Evolutionary conservation across 2,888 invertebrate genomes (phyloP), one percentile per base, ranked within the genome.

Genomic region (Chaitophorus viminalis): DNA sequence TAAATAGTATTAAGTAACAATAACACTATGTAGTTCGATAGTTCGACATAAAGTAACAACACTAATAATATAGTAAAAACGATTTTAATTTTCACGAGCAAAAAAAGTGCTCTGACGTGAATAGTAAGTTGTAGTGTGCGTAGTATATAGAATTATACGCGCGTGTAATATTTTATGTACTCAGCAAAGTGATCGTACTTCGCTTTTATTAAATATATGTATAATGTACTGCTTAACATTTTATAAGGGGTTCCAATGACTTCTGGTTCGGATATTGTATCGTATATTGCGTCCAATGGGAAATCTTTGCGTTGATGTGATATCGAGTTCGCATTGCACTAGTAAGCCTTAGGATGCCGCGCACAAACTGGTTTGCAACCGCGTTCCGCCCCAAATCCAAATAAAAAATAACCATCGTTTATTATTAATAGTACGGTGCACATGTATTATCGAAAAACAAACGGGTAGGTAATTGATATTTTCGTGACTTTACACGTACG

Each of bases 231-330:
- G 11, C 46, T 11, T 46, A 46, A 9, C 11, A 5, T 11, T 46
- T 46, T 46, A 46, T 39, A 83, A 75, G 83, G 83, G 60, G 75
- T 60, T 75, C 60, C 83, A 83, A 83, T 83, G 83, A 75, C 83
- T 83, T 75, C 83, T 65, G 60, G 83, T 83, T 36, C 74, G 14
- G 75, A 83, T 21, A n/a, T n/a, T n/a, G n/a, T n/a, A n/a, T n/a
- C n/a, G n/a, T n/a, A 25, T 14, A 14, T 25, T 6, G 54, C 9
- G 74, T 60, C 83, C 83, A 83, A 83, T 83, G 36, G 46, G 33
- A 83, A 75, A 76, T 46, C 68, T 39, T 14, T 46, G 29, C 4
- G 11, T 74, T 46, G 75, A 60, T 74, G 83, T 75, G n/a, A n/a
- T 60, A 25, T 52, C 82, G 33, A 76, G 60, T 83, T 75, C 8